Conservation (phyloP, 37 sponge, comb jelly and placozoan genomes). For the Aplysina aerophoba region DNA sequence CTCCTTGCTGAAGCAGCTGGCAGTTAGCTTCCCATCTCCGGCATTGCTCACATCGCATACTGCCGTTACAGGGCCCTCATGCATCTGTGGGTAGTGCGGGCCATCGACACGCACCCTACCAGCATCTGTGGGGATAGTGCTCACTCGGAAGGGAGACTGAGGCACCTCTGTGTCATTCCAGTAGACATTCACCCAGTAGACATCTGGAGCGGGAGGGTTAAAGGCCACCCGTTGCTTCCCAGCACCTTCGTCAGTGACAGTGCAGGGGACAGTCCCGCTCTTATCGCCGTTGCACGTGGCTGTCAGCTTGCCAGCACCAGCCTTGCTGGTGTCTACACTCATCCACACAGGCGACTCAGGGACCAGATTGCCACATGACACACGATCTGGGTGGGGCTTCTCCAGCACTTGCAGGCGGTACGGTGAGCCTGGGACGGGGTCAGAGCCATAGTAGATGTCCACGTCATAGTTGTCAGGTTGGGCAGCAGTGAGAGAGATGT, state of each 20-base stretch:
- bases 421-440: slow-evolving; percentile 26
- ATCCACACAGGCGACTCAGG: not conserved
- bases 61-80: slow-evolving; percentile 20
- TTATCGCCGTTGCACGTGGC: slow-evolving; percentile 55
- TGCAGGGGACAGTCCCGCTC: slow-evolving; percentile 28
- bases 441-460: slow-evolving; percentile 59
- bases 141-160: slow-evolving; percentile 46
- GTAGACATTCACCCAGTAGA: slow-evolving; percentile 35
- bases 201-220: slow-evolving; percentile 49
- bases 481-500: slow-evolving; percentile 37
- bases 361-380: not conserved
- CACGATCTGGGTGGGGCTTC: slow-evolving; percentile 17
- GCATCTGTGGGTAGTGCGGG: slow-evolving; percentile 36
- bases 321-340: slow-evolving; percentile 10
- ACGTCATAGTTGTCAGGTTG: slow-evolving; percentile 56
- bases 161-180: slow-evolving; percentile 47
- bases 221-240: slow-evolving; percentile 51
- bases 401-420: slow-evolving; percentile 10
- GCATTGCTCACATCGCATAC: slow-evolving; percentile 52
- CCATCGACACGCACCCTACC: slow-evolving; percentile 44
- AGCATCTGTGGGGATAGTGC: slow-evolving; percentile 22
- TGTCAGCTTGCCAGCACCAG: slow-evolving; percentile 48
- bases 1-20: slow-evolving; percentile 52
- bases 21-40: slow-evolving; percentile 66
- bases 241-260: slow-evolving; percentile 28